phyloP scores from a whole-genome alignment of 2,888 invertebrate genomes.

The Hyles lineata region DNA sequence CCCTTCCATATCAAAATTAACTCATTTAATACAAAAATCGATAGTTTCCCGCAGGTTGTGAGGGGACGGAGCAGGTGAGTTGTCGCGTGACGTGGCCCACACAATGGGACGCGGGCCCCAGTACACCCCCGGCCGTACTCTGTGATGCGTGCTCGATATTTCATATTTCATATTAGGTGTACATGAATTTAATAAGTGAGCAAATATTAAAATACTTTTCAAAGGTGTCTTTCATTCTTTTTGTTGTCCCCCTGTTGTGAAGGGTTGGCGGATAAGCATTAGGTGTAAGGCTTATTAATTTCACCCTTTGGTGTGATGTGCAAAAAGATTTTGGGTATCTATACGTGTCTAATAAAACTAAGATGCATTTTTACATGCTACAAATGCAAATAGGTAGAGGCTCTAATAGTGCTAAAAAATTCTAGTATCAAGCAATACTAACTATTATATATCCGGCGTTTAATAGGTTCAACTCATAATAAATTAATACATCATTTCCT shows the following conservation, averaged over 20 bases:
- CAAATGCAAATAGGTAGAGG: too few relatives aligned
- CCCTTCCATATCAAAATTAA: conserved; percentile 7
- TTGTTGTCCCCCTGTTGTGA: background rate
- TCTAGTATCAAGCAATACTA: too few relatives aligned
- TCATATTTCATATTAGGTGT: conserved; percentile 17
- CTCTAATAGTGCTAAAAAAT: too few relatives aligned
- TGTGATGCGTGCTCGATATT: conserved; percentile 4
- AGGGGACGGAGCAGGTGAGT: conserved; percentile 25
- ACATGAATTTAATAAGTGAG: conserved; percentile 25
- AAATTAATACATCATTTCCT: too few relatives aligned
- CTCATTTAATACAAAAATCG: conserved; percentile 23
- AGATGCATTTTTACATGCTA: too few relatives aligned
- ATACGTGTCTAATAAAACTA: too few relatives aligned
- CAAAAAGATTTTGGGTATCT: too few relatives aligned
- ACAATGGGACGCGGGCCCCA: conserved; percentile 20
- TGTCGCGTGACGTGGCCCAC: conserved; percentile 19
- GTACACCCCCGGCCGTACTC: conserved; percentile 2
- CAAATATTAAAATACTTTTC: conserved; percentile 25
- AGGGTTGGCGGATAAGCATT: background rate
- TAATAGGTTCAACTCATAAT: too few relatives aligned
- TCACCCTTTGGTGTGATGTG: background rate
- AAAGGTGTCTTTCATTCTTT: background rate
- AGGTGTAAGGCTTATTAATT: background rate
- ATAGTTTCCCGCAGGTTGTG: conserved; percentile 17
- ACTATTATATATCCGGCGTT: too few relatives aligned